These are phyloP conservation scores for Lanius collurio DNA, from an alignment of 2,113 vertebrate genomes.

Conservation along the genomic window DNA sequence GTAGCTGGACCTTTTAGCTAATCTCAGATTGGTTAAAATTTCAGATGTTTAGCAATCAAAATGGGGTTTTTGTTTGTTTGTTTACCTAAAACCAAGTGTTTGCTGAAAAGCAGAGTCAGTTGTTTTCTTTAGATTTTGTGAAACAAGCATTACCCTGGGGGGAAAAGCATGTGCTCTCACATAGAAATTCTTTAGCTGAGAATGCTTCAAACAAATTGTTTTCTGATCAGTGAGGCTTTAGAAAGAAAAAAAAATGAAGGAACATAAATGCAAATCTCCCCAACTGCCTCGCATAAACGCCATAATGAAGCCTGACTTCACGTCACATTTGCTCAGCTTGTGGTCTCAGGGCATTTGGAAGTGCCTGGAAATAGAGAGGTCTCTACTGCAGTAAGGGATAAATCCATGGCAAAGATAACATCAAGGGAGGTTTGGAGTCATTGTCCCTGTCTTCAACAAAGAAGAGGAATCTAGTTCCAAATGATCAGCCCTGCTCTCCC, in stretches of 20 bases:
- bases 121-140: not conserved
- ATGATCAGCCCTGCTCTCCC: not conserved
- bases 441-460: not conserved
- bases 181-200: not conserved
- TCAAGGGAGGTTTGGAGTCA: not conserved
- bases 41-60: not conserved
- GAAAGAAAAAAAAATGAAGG: not conserved
- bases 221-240: not conserved
- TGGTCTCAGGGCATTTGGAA: not conserved
- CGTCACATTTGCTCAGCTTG: not conserved
- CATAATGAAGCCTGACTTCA: not conserved
- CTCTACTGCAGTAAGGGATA: not conserved
- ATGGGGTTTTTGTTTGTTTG: not conserved
- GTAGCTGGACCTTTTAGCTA: not conserved
- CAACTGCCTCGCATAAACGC: not conserved
- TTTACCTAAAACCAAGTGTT: not conserved
- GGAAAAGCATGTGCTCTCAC: not conserved
- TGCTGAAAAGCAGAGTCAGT: not conserved
- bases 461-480: not conserved
- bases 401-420: not conserved
- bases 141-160: rapidly evolving
- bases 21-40: not conserved
- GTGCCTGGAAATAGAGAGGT: not conserved
- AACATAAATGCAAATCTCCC: not conserved
- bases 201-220: not conserved